Evolutionary conservation across 1,140 invertebrate genomes (phyloP).

Genomic region (Drosophila pseudoobscura): DNA sequence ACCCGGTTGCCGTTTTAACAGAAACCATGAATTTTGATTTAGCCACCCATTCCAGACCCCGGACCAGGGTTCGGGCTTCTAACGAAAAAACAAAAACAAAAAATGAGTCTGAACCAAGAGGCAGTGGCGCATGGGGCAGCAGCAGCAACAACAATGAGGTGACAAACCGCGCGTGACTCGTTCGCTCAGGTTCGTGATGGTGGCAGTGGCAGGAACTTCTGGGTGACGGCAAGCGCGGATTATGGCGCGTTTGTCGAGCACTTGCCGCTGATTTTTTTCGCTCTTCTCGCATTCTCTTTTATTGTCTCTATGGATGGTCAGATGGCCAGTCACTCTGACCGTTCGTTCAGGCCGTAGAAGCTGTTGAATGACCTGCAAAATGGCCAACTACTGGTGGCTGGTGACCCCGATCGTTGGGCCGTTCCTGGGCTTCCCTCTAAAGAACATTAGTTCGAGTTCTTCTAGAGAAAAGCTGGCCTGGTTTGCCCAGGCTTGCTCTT

Average conservation of each 20-base stretch:
- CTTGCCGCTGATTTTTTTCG: slow-evolving; percentile 44
- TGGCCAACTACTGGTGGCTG: background rate
- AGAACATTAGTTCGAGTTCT: too few species aligned
- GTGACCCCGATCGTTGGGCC: too few species aligned
- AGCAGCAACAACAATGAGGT: slow-evolving; percentile 55
- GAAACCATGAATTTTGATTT: slow-evolving; percentile 82
- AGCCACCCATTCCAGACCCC: slow-evolving; percentile 17
- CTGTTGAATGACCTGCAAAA: slow-evolving; percentile 9
- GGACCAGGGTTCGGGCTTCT: background rate
- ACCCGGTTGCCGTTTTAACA: slow-evolving; percentile 57
- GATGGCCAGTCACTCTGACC: background rate
- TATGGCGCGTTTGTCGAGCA: slow-evolving; percentile 67
- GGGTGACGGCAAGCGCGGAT: slow-evolving; percentile 69
- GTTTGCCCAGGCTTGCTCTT: too few species aligned
- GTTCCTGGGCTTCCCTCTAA: background rate
- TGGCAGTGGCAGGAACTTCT: slow-evolving; percentile 22
- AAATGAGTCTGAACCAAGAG: slow-evolving; percentile 9
- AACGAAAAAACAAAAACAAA: background rate
- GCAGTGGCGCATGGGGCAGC: background rate
- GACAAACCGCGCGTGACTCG: slow-evolving; percentile 72
- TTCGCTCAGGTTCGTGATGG: slow-evolving; percentile 13
- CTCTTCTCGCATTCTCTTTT: slow-evolving; percentile 4
- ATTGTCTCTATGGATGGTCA: background rate
- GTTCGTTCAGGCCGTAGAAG: background rate
- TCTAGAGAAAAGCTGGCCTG: too few species aligned